These are phyloP conservation scores for Eufriesea mexicana DNA, from an alignment of 1,140 invertebrate genomes.

Conservation along the genomic window DNA sequence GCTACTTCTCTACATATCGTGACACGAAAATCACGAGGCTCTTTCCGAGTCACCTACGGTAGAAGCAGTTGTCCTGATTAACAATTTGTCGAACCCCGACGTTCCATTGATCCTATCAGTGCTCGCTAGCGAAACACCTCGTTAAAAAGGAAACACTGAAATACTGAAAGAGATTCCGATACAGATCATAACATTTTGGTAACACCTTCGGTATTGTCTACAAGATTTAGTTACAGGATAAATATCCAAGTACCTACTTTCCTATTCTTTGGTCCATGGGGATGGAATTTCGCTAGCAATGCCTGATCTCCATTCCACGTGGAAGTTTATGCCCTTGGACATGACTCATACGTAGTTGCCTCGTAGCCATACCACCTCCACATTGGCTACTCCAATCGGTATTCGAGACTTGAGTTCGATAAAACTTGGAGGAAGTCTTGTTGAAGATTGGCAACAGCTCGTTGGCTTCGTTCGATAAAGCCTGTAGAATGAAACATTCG, in stretches of 20 bases:
- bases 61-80: conserved; percentile 6
- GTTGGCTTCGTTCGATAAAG: conserved; percentile 96
- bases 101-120: conserved; percentile 13
- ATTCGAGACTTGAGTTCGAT: conserved; percentile 89
- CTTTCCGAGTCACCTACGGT: background rate
- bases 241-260: conserved; percentile 14
- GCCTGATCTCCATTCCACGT: conserved; percentile 71
- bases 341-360: conserved; percentile 76
- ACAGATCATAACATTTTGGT: background rate
- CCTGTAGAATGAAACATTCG: conserved; percentile 83
- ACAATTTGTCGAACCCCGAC: background rate
- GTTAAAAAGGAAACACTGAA: conserved; percentile 15
- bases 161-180: background rate
- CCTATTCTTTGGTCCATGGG: conserved; percentile 22
- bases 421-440: conserved; percentile 95
- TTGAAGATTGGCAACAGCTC: conserved; percentile 98
- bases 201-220: background rate
- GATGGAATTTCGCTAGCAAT: conserved; percentile 70
- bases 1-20: background rate
- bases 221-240: background rate
- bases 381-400: conserved; percentile 92
- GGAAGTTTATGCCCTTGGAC: conserved; percentile 73
- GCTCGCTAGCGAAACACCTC: background rate
- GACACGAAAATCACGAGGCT: background rate
- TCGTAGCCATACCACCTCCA: conserved; percentile 77